Evolutionary conservation across 2,797 vertebrate species (phyloP).

Genomic region (Nannoperca australis): DNA sequence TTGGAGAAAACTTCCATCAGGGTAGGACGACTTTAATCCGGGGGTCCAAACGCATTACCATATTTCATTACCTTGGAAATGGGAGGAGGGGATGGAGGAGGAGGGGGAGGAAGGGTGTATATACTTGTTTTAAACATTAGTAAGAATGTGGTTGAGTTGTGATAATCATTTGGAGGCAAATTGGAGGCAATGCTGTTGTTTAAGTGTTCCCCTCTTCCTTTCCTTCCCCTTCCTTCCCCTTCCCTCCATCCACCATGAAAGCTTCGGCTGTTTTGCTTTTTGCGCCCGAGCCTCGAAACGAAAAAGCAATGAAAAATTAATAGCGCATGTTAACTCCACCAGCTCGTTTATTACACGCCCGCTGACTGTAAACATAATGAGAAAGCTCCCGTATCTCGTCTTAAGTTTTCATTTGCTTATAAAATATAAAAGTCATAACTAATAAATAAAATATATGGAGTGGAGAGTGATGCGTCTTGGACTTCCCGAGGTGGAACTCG

Average conservation of each 20-base stretch:
- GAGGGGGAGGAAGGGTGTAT: slow-evolving; percentile 35
- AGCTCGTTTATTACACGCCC: slow-evolving; percentile 86
- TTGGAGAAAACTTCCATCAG: slow-evolving; percentile 83
- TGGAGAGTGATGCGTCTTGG: slow-evolving; percentile 45
- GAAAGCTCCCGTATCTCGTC: slow-evolving; percentile 79
- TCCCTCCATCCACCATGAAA: slow-evolving; percentile 68
- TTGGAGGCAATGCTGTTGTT: slow-evolving; percentile 70
- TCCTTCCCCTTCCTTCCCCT: slow-evolving; percentile 10
- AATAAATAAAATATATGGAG: slow-evolving; percentile 73
- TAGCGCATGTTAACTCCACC: slow-evolving; percentile 85
- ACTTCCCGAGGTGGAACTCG: slow-evolving; percentile 25
- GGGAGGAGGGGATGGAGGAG: slow-evolving; percentile 46
- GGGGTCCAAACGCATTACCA: slow-evolving; percentile 80
- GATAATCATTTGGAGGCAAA: slow-evolving; percentile 80
- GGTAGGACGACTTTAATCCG: slow-evolving; percentile 82
- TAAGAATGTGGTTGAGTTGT: slow-evolving; percentile 68
- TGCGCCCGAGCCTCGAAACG: slow-evolving; percentile 75
- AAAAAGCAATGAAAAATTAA: slow-evolving; percentile 86
- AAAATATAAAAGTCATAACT: slow-evolving; percentile 72
- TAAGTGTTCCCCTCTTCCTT: slow-evolving; percentile 50
- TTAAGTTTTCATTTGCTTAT: slow-evolving; percentile 74
- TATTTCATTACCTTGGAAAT: slow-evolving; percentile 83
- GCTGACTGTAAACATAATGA: slow-evolving; percentile 86
- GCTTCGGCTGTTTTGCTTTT: slow-evolving; percentile 71
- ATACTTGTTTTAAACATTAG: slow-evolving; percentile 75